Evolutionary conservation across 2,797 vertebrate species (phyloP).

Genomic region (Schizopygopsis malacanthus): DNA sequence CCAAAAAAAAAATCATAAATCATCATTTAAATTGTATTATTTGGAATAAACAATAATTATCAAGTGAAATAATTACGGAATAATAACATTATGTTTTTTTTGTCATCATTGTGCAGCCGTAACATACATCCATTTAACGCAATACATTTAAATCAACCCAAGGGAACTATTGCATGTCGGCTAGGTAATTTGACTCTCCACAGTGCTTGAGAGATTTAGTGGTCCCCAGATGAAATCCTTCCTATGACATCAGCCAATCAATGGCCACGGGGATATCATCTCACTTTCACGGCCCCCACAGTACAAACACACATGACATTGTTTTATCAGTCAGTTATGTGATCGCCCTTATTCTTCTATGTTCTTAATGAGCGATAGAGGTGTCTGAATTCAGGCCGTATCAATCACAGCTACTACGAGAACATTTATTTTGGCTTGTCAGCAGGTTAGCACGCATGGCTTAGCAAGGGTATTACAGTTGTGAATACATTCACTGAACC

Average conservation of each 20-base stretch:
- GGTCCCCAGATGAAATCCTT: slow-evolving; percentile 29
- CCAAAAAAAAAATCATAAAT: neutral
- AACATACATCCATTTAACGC: neutral
- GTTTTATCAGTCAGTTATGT: slow-evolving; percentile 43
- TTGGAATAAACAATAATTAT: neutral
- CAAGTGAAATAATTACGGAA: neutral
- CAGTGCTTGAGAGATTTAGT: neutral
- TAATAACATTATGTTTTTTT: neutral
- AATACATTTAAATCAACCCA: slow-evolving; percentile 42
- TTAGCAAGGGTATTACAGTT: slow-evolving; percentile 50
- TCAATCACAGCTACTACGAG: slow-evolving; percentile 38
- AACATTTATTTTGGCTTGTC: slow-evolving; percentile 33
- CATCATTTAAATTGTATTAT: neutral
- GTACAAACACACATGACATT: slow-evolving; percentile 8
- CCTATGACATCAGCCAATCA: slow-evolving; percentile 40
- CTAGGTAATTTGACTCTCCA: slow-evolving; percentile 42
- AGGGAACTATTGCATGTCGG: slow-evolving; percentile 37
- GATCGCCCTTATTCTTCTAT: slow-evolving; percentile 40
- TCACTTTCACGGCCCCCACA: slow-evolving; percentile 5
- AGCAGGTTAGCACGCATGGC: slow-evolving; percentile 46
- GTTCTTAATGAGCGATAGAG: slow-evolving; percentile 50
- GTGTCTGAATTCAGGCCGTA: slow-evolving; percentile 42
- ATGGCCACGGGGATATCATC: slow-evolving; percentile 16
- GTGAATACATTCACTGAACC: slow-evolving; percentile 53
- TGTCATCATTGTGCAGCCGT: neutral